These are phyloP conservation scores for Lasioglossum baleicum DNA, from an alignment of 1,140 invertebrate genomes.

Conservation along the genomic window DNA sequence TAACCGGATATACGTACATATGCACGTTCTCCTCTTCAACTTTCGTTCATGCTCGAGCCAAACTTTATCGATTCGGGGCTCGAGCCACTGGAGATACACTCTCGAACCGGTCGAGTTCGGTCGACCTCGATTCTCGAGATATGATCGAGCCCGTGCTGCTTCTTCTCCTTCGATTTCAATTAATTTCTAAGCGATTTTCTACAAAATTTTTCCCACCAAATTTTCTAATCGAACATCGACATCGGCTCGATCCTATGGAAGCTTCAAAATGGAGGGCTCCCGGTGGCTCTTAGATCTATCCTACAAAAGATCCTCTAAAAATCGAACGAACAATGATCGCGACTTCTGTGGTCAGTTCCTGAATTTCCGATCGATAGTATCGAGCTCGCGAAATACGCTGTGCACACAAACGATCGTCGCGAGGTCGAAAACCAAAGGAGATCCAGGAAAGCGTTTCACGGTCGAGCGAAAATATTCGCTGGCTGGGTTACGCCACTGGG, in stretches of 20 bases:
- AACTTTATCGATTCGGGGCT: slow-evolving; percentile 33
- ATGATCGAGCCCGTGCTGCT: slow-evolving; percentile 10
- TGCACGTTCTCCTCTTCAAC: slow-evolving; percentile 4
- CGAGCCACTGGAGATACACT: slow-evolving; percentile 15
- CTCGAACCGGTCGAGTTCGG: slow-evolving; percentile 9
- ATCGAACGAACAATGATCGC: too few species aligned
- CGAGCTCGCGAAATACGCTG: background rate
- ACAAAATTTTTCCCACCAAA: too few species aligned
- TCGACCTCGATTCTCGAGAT: slow-evolving; percentile 19
- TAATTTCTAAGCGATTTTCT: slow-evolving; percentile 10
- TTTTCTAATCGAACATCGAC: too few species aligned
- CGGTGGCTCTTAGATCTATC: too few species aligned
- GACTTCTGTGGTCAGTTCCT: too few species aligned
- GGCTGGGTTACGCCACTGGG: slow-evolving; percentile 69
- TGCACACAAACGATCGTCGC: too few species aligned
- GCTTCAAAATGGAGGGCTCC: too few species aligned
- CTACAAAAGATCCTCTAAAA: too few species aligned
- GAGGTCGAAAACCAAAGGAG: too few species aligned
- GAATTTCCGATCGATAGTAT: background rate
- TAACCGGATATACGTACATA: background rate
- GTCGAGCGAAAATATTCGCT: slow-evolving; percentile 35
- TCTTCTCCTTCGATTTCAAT: slow-evolving; percentile 14
- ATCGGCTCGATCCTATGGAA: too few species aligned
- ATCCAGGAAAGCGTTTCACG: slow-evolving; percentile 21
- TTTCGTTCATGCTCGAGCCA: slow-evolving; percentile 8